Evolutionary conservation across 2,888 invertebrate species (phyloP), one percentile per base, ranked within the genome.

Genomic region (Tenthredo livida): DNA sequence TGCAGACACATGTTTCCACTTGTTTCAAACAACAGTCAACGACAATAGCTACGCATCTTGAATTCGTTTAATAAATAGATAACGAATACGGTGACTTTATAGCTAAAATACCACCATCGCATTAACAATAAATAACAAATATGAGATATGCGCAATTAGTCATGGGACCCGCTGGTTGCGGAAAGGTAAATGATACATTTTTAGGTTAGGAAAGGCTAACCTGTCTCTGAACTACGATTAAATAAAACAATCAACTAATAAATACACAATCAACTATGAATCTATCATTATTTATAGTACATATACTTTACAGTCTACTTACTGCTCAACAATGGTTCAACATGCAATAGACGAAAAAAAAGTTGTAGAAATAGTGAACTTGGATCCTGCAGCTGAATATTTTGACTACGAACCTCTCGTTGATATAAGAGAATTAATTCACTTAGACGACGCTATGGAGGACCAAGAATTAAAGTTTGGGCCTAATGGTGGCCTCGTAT

Each of bases 381-480:
- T 99, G 86, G 99, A 99, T 93, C 99, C 99, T 0, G 99, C 99
- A 0, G 99, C 99, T 0, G 99, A 99, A 93, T 95, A 97, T 92
- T 99, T 99, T 94, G 97, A 97, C 89, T 99, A 99, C 91, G 95
- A 97, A 85, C 97, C 99, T 0, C 91, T 97, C 12, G 96, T 96
- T 4, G 98, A 98, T 92, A 97, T 98, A 87, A 94, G 98, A 82
- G 97, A 99, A 93, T 94, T 99, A 84, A 99, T 99, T 89, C 97
- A 97, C 87, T 95, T 99, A 0, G 98, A 99, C 87, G 99, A 99
- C 95, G 98, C 97, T 0, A 99, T 99, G 98, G 98, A 99, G 92
- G 98, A 99, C 93, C 97, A 98, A 87, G 97, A 98, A 89, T 92
- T 99, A 47, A 96, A 96, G 90, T 98, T 98, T 93, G 99, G 99